A percentile compares a stretch with the other conserved stretches of the same genome.
Conservation (phyloP, 2,797 vertebrate species). For the Schizopygopsis pylzovi region DNA sequence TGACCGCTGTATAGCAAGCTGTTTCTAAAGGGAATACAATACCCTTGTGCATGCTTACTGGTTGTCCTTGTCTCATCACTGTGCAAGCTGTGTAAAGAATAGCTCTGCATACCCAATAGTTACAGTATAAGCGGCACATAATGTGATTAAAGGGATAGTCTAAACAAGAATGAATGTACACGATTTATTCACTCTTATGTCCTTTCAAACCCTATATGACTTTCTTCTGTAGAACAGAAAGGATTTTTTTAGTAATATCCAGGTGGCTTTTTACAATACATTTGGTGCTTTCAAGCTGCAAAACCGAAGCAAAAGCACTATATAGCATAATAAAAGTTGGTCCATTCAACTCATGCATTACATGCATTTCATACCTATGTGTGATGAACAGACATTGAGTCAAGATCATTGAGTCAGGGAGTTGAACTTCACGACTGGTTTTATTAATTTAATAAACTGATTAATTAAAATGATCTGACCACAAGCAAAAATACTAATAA, state of each 20-base stretch:
- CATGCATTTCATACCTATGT: no score
- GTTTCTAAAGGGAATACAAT: constrained; percentile 30
- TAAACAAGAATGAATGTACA: not conserved
- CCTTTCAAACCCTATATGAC: no score
- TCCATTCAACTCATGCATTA: no score
- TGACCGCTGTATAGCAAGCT: constrained; percentile 62
- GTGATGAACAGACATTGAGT: no score
- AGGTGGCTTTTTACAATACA: not conserved
- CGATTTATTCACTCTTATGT: not conserved
- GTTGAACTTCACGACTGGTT: no score
- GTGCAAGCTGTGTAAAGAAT: not conserved
- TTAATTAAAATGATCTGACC: no score
- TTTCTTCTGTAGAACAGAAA: not conserved
- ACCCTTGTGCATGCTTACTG: constrained; percentile 6
- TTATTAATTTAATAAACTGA: no score
- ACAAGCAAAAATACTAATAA: no score
- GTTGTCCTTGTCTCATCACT: constrained; percentile 24
- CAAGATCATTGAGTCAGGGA: no score
- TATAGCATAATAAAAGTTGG: no score
- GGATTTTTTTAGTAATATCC: no score
- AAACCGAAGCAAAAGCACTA: no score
- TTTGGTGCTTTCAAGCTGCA: not conserved
- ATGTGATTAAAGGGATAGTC: not conserved
- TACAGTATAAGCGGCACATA: not conserved
- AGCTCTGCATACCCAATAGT: not conserved